Base-by-base conservation (phyloP, 2,888 invertebrate species). In the Dasypogon diadema region DNA sequence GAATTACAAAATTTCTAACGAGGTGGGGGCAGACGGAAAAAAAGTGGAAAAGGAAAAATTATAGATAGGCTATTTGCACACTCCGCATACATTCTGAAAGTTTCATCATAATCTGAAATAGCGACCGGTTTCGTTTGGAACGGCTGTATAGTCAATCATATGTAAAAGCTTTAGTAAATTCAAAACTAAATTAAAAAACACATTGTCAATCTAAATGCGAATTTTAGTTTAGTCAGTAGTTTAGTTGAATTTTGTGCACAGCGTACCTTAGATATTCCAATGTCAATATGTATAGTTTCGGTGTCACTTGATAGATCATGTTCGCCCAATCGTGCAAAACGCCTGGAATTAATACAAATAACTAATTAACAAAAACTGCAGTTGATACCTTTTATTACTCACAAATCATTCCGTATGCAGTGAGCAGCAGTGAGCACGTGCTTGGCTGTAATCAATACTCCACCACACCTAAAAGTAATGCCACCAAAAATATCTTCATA, bases 261-360 rank as follows among this genome's bases (percentile, higher is more conserved):
- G 0, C 12, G 2, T 14, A 73, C 30, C 68, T 51, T 42, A n/a
- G 26, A 12, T 84, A 80, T 81, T 2, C 78, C 88, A 68, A 95
- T 88, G 0, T 86, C 86, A 6, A 93, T 85, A 81, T 93, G 84
- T 0, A 88, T 88, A 0, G 89, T 87, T 46, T 91, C 90, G 10
- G 88, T 86, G 1, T 90, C 90, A 0, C 88, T 85, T 2, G 88
- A 87, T 24, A 95, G 82, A 84, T 94, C 91, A 81, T 95, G 89
- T 81, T 95, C 95, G 0, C 96, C 96, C 0, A 96, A 83, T 0
- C 95, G 89, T 0, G 92, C 92, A 2, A 91, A 81, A 81, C 89
- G 89, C 48, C 92, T 92, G 83, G 58, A 79, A 75, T 12, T n/a
- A 55, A 10, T 22, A 1, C 8, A 84, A 84, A 79, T 58, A 26